These are phyloP conservation scores for Callaeas wilsoni DNA, from an alignment of 2,113 vertebrate species.

Conservation along the genomic window DNA sequence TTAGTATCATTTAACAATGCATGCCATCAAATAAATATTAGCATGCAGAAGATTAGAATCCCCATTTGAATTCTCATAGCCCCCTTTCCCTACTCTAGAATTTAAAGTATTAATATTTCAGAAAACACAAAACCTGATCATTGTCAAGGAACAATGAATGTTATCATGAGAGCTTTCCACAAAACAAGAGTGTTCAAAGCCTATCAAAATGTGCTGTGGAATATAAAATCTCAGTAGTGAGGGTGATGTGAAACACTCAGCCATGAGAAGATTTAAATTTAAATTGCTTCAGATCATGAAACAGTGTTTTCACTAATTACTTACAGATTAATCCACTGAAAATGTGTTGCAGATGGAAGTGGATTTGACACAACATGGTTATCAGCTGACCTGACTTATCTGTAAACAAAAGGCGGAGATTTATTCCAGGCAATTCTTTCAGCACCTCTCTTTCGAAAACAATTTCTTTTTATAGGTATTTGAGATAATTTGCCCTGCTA, in stretches of 20 bases:
- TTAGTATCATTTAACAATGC: not conserved
- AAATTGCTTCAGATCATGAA: not conserved
- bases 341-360: not conserved
- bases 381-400: not conserved
- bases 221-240: not conserved
- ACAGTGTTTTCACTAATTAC: not conserved
- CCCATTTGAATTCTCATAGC: rapidly evolving
- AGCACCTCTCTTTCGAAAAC: not conserved
- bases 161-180: not conserved
- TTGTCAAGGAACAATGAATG: not conserved
- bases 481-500: not conserved
- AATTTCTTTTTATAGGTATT: not conserved
- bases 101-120: not conserved
- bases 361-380: not conserved
- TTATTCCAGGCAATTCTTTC: not conserved
- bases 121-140: not conserved
- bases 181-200: not conserved
- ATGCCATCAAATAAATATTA: not conserved
- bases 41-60: not conserved
- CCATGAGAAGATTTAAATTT: not conserved
- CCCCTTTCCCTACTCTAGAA: not conserved
- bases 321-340: not conserved
- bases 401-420: not conserved
- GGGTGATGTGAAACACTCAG: not conserved
- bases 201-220: not conserved